Evolutionary conservation across 92 coral and sea anemone species (phyloP).

Genomic region (Bergia sp.): DNA sequence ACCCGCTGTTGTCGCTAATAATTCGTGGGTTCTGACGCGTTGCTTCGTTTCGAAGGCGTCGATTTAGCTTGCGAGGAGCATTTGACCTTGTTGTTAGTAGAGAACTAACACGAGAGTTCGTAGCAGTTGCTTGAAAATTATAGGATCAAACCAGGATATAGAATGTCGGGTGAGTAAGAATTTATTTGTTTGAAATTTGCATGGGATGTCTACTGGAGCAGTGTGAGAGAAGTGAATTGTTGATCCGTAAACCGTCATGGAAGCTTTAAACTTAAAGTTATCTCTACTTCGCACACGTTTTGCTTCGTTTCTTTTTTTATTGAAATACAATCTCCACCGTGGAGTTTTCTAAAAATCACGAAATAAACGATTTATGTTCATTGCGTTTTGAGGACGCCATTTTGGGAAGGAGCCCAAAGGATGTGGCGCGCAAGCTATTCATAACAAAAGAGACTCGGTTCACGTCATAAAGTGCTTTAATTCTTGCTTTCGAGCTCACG

Average conservation of each 20-base stretch:
- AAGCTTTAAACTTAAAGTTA: conserved; percentile 32
- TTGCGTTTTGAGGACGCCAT: conserved; percentile 45
- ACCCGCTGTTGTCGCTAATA: conserved; percentile 51
- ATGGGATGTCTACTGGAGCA: conserved; percentile 42
- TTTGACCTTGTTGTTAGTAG: conserved; percentile 43
- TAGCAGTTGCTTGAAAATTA: conserved; percentile 28
- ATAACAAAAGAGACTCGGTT: conserved; percentile 50
- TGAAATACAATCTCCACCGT: not conserved
- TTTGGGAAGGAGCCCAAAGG: conserved; percentile 52
- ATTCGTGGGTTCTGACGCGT: conserved; percentile 54
- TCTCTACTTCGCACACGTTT: conserved; percentile 6
- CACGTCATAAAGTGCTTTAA: conserved; percentile 43
- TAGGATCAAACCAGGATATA: conserved; percentile 28
- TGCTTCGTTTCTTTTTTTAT: conserved; percentile 1
- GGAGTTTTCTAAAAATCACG: conserved; percentile 22
- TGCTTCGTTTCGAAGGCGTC: conserved; percentile 54
- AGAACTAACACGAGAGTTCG: conserved; percentile 38
- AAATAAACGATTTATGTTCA: conserved; percentile 12
- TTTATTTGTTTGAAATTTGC: conserved; percentile 45
- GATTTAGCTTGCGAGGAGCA: conserved; percentile 49
- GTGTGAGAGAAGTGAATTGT: conserved; percentile 38
- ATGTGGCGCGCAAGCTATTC: conserved; percentile 53
- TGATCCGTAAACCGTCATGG: conserved; percentile 42
- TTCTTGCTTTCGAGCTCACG: conserved; percentile 36
- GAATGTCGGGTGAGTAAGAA: conserved; percentile 50